Base-by-base conservation (phyloP, 1,140 invertebrate species). In the Apolygus lucorum region DNA sequence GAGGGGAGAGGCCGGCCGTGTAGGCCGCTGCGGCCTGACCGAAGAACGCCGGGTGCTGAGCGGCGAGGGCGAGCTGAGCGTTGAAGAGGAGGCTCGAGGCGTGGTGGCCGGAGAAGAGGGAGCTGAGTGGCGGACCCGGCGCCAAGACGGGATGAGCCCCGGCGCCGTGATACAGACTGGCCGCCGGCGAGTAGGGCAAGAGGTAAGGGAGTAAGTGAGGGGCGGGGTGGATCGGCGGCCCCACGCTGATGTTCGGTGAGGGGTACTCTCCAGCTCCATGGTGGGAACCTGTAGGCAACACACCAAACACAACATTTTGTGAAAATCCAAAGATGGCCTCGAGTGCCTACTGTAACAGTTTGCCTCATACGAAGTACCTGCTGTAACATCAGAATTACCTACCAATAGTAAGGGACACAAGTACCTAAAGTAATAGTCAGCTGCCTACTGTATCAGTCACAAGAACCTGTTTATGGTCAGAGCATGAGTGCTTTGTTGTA, bases 151-250 rank as follows among this genome's bases (percentile, higher is more conserved):
- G 87, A 2, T 77, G 75, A 1, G 82, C 80, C 2, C 75, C 78
- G 1, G 84, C 83, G 13, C 84, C 81, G 2, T 90, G 88, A 79
- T 94, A 94, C 64, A 95, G 80, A 1, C 90, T 90, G 2, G 63
- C 24, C 54, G 54, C 54, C 17, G 70, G 70, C 1, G 83, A 71
- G 29, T 75, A 21, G 87, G 89, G 89, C 77, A 93, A 93, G 17
- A 95, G 85, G 82, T 94, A 95, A 68, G 92, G 92, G 73, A 95
- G 81, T 63, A 94, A 82, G 77, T 87, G 86, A 42, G 86, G 85
- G 17, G 90, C 90, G 13, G 91, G 91, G 75, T 93, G 91, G 13
- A 93, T 87, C 8, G 92, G 91, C 22, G 91, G 91, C 11, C 92
- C 92, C 2, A 93, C 87, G 2, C 89, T 91, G 25, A 93, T 91